These are phyloP conservation scores for Serripes groenlandicus DNA, from an alignment of 2,888 invertebrate genomes.

Conservation along the genomic window DNA sequence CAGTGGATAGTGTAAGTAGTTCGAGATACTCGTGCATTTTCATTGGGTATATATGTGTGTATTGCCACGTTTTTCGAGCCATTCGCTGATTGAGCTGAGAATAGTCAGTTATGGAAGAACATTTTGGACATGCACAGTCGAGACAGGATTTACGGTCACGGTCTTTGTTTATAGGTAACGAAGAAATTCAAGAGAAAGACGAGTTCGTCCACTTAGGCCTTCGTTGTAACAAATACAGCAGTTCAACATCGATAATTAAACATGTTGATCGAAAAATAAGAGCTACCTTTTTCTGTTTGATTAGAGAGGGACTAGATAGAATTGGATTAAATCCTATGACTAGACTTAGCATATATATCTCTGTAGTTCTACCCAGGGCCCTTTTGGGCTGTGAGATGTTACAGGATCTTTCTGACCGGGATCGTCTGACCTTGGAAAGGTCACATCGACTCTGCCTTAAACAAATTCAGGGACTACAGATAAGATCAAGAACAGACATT, in stretches of 20 bases:
- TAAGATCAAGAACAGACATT: background rate
- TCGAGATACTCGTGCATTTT: too few species aligned
- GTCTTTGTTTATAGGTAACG: too few species aligned
- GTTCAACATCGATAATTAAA: background rate
- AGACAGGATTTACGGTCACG: too few species aligned
- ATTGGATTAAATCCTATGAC: conserved; percentile 2
- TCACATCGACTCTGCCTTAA: conserved; percentile 6
- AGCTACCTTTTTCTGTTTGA: background rate
- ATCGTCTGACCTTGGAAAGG: background rate
- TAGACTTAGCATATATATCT: background rate
- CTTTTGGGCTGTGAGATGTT: background rate
- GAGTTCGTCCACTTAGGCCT: too few species aligned
- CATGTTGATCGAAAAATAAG: background rate
- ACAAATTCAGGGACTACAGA: background rate
- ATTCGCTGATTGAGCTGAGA: too few species aligned
- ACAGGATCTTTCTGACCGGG: background rate
- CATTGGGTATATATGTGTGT: too few species aligned
- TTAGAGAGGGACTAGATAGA: background rate
- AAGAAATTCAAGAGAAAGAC: too few species aligned
- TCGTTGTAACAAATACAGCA: too few species aligned
- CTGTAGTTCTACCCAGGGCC: background rate
- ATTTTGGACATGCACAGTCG: too few species aligned
- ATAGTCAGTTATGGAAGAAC: too few species aligned
- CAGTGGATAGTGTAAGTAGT: too few species aligned
- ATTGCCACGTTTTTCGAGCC: too few species aligned